These are phyloP conservation scores for Eurois occulta DNA, from an alignment of 2,888 invertebrate species.

Conservation along the genomic window DNA sequence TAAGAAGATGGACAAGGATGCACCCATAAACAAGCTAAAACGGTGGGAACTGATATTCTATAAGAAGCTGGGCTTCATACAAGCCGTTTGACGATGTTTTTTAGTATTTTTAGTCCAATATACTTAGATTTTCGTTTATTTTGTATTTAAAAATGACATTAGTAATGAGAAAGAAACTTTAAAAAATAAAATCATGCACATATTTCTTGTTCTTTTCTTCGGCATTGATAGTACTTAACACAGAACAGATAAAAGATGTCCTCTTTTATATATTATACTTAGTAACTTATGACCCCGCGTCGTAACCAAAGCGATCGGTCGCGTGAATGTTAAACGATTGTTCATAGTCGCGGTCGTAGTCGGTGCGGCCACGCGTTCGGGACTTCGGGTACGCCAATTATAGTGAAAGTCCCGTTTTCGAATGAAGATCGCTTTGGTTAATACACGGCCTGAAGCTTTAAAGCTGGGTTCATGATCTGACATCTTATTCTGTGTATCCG, in stretches of 20 bases:
- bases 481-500: background rate
- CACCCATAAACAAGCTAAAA: conserved; percentile 84
- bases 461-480: background rate
- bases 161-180: conserved; percentile 22
- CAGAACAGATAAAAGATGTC: background rate
- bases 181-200: conserved; percentile 30
- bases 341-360: no score
- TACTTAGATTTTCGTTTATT: conserved; percentile 43
- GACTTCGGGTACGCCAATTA: background rate
- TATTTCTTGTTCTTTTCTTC: conserved; percentile 13
- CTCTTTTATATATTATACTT: background rate
- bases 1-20: conserved; percentile 80
- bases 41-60: conserved; percentile 87
- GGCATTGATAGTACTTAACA: background rate
- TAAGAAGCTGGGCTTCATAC: conserved; percentile 87
- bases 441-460: background rate
- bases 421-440: background rate
- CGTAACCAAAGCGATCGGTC: background rate
- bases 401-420: background rate
- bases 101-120: conserved; percentile 65
- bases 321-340: no score
- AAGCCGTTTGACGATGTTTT: conserved; percentile 78
- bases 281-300: background rate
- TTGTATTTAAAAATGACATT: conserved; percentile 27
- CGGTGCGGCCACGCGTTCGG: background rate